Evolutionary conservation across 2,797 vertebrate genomes (phyloP).

Genomic region (Harpagifer antarcticus): DNA sequence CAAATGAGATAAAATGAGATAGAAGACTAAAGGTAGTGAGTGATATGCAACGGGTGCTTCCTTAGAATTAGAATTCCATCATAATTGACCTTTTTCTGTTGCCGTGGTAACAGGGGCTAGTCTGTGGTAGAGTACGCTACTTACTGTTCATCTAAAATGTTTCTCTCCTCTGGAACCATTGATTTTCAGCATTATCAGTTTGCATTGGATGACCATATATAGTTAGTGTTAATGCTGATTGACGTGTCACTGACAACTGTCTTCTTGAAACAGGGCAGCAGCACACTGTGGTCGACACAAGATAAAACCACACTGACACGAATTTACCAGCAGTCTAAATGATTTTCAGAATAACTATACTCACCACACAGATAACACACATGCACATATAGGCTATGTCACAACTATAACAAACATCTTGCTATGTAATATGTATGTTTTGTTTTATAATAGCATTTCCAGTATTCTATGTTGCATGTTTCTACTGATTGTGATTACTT

Average conservation of each 20-base stretch:
- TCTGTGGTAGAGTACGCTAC: slow-evolving; percentile 45
- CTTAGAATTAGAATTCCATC: slow-evolving; percentile 76
- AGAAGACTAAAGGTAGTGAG: slow-evolving; percentile 25
- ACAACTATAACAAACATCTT: no score
- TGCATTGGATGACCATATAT: slow-evolving; percentile 25
- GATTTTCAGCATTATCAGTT: slow-evolving; percentile 54
- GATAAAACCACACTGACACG: not conserved
- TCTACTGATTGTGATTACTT: no score
- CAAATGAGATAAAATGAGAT: slow-evolving; percentile 43
- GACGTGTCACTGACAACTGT: slow-evolving; percentile 5
- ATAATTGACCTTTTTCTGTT: slow-evolving; percentile 76
- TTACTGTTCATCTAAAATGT: slow-evolving; percentile 62
- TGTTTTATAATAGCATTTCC: no score
- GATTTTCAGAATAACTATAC: not conserved
- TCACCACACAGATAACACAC: no score
- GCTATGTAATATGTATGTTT: no score
- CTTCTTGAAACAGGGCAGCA: slow-evolving; percentile 4
- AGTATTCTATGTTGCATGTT: no score
- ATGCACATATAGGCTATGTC: no score
- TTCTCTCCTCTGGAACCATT: slow-evolving; percentile 57
- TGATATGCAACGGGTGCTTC: slow-evolving; percentile 58
- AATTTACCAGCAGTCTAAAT: not conserved
- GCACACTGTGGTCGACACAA: slow-evolving; percentile 7
- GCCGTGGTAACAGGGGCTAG: slow-evolving; percentile 65
- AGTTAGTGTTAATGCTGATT: slow-evolving; percentile 9